Base-by-base conservation (phyloP, 1,140 invertebrate species). In the Drosophila arawakana region DNA sequence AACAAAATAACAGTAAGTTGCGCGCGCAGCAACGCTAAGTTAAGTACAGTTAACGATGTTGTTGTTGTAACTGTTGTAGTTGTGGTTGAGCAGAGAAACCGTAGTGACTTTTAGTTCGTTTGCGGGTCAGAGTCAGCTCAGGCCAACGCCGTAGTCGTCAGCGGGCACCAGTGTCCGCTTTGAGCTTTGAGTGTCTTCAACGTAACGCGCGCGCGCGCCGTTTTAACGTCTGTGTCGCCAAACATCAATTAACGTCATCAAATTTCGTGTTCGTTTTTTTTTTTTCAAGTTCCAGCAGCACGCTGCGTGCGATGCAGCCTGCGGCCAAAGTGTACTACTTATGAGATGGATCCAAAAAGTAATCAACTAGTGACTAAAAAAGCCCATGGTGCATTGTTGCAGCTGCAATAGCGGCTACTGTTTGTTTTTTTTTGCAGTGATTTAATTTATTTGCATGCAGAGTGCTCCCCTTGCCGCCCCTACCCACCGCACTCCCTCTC, bases 341-440 rank as follows among this genome's bases (percentile, higher is more conserved):
- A 41, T 88, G 83, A 90, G 72, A 89, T 89, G 84, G 84, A 89
- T 90, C 85, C 85, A 63, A 89, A 89, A 89, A 89, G 84, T 89
- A 89, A 89, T 89, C 70, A 80, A 50, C 9, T 21, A 52, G 50
- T 54, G 30, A 54, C 50, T 37, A 54, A 15, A 54, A 54, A 54
- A 9, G n/a, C 11, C 49, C 30, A 54, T 52, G 7, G n/a, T 8
- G 30, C 50, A 46, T 65, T 50, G 34, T 49, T 21, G 43, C 49
- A 43, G 49, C 39, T 69, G 65, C 71, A 61, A 77, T 62, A 73
- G 80, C 77, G 55, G 52, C 34, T 30, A 10, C 46, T 88, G 77
- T 84, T 88, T 88, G 78, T 89, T 88, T 5, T 30, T 89, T 84
- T 89, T 84, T 73, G 57, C 74, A 71, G 71, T 72, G 80, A 80